These are phyloP conservation scores for Coenonympha glycerion DNA, from an alignment of 2,888 invertebrate genomes.

Conservation along the genomic window DNA sequence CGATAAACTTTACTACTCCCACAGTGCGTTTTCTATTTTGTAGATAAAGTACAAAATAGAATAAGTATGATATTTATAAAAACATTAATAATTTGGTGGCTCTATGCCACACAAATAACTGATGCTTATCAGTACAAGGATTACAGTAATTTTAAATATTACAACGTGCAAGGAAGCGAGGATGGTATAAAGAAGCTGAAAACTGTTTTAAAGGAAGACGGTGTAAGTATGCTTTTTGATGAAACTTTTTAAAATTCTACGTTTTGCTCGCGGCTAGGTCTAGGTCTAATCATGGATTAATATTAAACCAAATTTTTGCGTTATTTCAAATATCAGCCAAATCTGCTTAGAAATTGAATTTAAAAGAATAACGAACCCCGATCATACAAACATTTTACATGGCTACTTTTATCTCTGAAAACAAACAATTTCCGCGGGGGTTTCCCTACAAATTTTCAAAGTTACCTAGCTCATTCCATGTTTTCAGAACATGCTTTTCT, in stretches of 20 bases:
- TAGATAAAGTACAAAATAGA: no score
- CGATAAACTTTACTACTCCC: background rate
- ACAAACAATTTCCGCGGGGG: no score
- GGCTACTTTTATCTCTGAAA: no score
- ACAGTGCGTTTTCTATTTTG: background rate
- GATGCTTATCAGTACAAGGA: conserved; percentile 18
- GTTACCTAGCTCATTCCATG: background rate
- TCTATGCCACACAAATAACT: background rate
- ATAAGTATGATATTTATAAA: background rate
- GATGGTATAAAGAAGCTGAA: conserved; percentile 19
- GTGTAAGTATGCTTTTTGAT: conserved; percentile 37
- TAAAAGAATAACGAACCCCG: no score
- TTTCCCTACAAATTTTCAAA: no score
- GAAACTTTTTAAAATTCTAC: background rate
- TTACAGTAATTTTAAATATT: conserved; percentile 30
- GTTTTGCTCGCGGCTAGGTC: no score
- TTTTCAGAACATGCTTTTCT: conserved; percentile 40
- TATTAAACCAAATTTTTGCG: no score
- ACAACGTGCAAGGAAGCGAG: conserved; percentile 22
- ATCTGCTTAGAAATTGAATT: no score
- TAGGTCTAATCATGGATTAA: no score
- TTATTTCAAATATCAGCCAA: no score
- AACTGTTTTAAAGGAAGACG: conserved; percentile 22
- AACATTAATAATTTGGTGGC: background rate
- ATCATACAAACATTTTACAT: no score